Percentiles rank a stretch among this genome's conserved stretches.
Evolutionary conservation across 2,888 invertebrate species (phyloP).

Genomic region (Drosophila mayaguana): DNA sequence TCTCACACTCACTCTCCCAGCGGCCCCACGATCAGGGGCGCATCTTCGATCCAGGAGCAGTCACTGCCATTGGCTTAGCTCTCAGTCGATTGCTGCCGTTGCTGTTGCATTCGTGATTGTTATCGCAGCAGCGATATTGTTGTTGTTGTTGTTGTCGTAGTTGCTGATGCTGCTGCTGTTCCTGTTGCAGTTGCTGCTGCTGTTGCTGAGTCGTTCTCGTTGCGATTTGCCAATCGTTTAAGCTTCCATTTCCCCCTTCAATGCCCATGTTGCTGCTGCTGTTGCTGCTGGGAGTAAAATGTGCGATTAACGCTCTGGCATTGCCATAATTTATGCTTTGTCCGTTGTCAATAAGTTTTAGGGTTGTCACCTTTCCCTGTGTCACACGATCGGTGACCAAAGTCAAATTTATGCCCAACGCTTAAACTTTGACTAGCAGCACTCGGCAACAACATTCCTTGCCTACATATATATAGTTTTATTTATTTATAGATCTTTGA

Average conservation of each 20-base stretch:
- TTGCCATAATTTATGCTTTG: constrained; percentile 75
- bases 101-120: constrained; percentile 39
- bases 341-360: constrained; percentile 64
- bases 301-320: constrained; percentile 74
- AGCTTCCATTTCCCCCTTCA: constrained; percentile 39
- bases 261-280: constrained; percentile 39
- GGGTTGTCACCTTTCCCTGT: constrained; percentile 57
- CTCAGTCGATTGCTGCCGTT: constrained; percentile 42
- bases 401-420: constrained; percentile 63
- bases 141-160: background rate
- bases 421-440: constrained; percentile 31
- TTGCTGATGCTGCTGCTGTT: constrained; percentile 34
- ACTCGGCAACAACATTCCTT: constrained; percentile 23
- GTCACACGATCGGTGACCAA: constrained; percentile 65
- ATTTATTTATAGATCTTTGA: constrained; percentile 7
- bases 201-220: constrained; percentile 41
- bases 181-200: constrained; percentile 54
- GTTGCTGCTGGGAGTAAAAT: constrained; percentile 56
- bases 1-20: constrained; percentile 61
- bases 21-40: background rate
- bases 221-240: constrained; percentile 65
- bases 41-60: constrained; percentile 47
- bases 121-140: background rate
- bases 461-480: constrained; percentile 2
- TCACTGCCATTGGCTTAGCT: constrained; percentile 46